These are phyloP conservation scores for Leptinotarsa juncta DNA, from an alignment of 2,888 invertebrate genomes.

Conservation along the genomic window DNA sequence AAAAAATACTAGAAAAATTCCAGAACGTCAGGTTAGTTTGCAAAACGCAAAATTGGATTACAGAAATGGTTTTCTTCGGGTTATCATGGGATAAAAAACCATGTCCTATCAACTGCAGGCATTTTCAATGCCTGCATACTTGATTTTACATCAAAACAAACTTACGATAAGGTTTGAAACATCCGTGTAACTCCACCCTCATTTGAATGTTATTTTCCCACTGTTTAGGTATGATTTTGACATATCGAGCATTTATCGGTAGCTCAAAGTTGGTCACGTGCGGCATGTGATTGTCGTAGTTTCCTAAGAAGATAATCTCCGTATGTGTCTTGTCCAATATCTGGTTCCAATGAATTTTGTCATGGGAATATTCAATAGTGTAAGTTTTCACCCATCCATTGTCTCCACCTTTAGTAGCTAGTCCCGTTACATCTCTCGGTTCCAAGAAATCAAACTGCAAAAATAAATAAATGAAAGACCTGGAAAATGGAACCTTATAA, in stretches of 20 bases:
- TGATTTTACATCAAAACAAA: constrained; percentile 34
- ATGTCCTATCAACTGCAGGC: no score
- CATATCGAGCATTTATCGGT: constrained; percentile 76
- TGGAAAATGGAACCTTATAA: constrained; percentile 42
- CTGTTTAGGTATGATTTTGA: constrained; percentile 78
- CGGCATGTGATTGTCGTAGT: constrained; percentile 74
- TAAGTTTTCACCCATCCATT: constrained; percentile 82
- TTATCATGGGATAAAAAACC: no score
- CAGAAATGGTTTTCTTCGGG: no score
- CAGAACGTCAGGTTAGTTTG: no score
- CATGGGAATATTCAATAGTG: constrained; percentile 79
- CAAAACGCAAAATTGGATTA: no score
- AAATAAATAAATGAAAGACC: constrained; percentile 43
- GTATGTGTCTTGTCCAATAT: constrained; percentile 70
- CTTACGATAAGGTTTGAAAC: constrained; percentile 79
- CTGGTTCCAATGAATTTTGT: constrained; percentile 78
- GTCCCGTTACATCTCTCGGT: constrained; percentile 81
- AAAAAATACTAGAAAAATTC: no score
- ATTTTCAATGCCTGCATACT: no score
- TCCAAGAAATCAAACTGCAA: constrained; percentile 81
- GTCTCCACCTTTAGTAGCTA: constrained; percentile 78
- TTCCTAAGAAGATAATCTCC: constrained; percentile 76
- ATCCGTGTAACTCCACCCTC: constrained; percentile 82
- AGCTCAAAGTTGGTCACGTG: constrained; percentile 76
- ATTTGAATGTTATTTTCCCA: constrained; percentile 82